Percentiles rank a stretch among this genome's conserved stretches.
These are phyloP conservation scores for Struthidea cinerea DNA, from an alignment of 2,113 vertebrate genomes.

Conservation along the genomic window DNA sequence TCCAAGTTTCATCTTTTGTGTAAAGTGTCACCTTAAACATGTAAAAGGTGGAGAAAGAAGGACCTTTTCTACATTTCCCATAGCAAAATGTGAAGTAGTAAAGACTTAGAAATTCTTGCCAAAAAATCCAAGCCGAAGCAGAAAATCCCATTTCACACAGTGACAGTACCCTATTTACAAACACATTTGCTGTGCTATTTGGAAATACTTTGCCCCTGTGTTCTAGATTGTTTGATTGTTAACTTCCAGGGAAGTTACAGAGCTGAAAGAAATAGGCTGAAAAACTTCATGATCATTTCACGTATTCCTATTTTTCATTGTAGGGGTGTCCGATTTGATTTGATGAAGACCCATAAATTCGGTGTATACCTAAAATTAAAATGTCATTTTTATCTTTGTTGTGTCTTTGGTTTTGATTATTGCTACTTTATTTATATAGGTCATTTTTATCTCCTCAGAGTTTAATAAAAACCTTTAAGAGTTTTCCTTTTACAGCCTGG, in stretches of 20 bases:
- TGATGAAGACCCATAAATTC: not conserved
- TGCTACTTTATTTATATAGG: not conserved
- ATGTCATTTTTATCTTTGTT: not conserved
- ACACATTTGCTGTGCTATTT: not conserved
- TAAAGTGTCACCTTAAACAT: not conserved
- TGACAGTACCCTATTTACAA: not conserved
- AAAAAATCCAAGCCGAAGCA: not conserved
- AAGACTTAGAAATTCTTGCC: not conserved
- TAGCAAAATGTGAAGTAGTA: not conserved
- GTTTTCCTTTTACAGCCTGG: not conserved
- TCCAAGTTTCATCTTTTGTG: not conserved
- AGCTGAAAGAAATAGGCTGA: not conserved
- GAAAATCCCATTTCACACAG: not conserved
- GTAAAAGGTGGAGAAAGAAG: not conserved
- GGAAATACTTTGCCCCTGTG: not conserved
- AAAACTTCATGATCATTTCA: not conserved
- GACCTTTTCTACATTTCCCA: not conserved
- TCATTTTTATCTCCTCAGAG: not conserved
- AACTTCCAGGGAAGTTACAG: not conserved
- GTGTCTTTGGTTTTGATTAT: not conserved
- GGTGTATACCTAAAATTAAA: not conserved
- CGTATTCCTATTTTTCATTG: not conserved
- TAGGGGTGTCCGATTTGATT: not conserved
- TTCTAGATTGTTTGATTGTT: not conserved
- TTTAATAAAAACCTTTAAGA: not conserved